Conservation (phyloP, 2,113 vertebrate species). For the Rostratula benghalensis region DNA sequence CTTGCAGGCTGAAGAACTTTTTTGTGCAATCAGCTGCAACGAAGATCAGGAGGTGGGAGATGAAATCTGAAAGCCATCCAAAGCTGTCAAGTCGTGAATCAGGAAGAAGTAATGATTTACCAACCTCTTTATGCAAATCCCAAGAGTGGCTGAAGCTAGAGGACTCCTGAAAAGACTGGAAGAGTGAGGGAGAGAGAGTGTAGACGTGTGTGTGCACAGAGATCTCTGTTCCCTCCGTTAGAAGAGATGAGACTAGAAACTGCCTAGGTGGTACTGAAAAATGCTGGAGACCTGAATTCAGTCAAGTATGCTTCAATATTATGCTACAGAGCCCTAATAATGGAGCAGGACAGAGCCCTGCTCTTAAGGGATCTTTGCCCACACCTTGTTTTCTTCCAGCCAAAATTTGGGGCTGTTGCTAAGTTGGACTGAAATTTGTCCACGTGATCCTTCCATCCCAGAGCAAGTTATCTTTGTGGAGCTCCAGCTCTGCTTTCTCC, state of each 20-base stretch:
- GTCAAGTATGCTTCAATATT: not conserved
- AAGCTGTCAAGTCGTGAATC: conserved; percentile 68
- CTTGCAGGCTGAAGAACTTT: not conserved
- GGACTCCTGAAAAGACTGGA: conserved; percentile 27
- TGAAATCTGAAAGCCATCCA: conserved; percentile 67
- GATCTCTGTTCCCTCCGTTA: not conserved
- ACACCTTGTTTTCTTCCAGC: not conserved
- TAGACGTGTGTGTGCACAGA: not conserved
- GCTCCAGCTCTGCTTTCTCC: not conserved
- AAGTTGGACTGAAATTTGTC: not conserved
- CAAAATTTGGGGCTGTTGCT: not conserved
- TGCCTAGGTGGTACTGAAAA: not conserved
- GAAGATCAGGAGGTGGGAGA: conserved; percentile 31
- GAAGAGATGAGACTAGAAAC: not conserved
- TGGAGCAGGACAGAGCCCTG: not conserved
- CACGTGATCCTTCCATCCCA: not conserved
- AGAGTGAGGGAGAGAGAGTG: not conserved
- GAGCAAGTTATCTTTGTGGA: not conserved
- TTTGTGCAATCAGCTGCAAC: not conserved
- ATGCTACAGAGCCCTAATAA: not conserved
- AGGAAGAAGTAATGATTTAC: conserved; percentile 72
- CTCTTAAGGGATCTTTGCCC: not conserved
- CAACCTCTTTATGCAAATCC: conserved; percentile 74
- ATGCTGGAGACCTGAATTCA: not conserved
- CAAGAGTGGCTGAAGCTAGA: conserved; percentile 36